Evolutionary conservation across 2,888 invertebrate species (phyloP), one percentile per base, ranked within the genome.

Genomic region (Cacoxenus indagator): DNA sequence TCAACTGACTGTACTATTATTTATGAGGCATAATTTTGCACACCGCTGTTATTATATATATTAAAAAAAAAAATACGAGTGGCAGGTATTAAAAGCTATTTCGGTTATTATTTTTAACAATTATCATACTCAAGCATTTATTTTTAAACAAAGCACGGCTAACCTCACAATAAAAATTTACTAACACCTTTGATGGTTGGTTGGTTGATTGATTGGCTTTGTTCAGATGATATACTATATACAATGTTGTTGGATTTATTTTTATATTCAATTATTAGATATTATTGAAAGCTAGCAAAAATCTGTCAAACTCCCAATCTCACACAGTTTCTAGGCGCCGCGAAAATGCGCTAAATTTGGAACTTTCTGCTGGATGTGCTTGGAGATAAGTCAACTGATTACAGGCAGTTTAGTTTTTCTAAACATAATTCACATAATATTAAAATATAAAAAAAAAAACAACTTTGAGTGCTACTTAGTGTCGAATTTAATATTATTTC

Each of bases 21-120:
- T 37, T 37, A 4, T 14, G 54, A 14, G 3, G 26, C 26, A 54
- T 59, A 70, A 27, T 57, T 71, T 68, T 78, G 75, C 78, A 70
- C 73, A 67, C 14, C 51, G 64, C 64, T 66, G 67, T 75, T 66
- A 65, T 61, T 59, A 29, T 65, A 51, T n/a, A 17, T 51, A 6
- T 4, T 31, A 54, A 8, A 22, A 19, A 27, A 22, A 14, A 2
- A 51, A 24, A 69, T 69, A 70, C 75, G 55, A 54, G 54, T 26
- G 26, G 26, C 54, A 54, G 54, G 70, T 29, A 61, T 65, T 68
- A 64, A 43, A 61, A 68, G 66, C 62, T 64, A 43, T 57, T 51
- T 64, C 61, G 69, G 71, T 73, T 82, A 73, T 75, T 72, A 75
- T 74, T 70, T 68, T 76, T 75, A 82, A 65, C 73, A 81, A 80